A percentile compares a stretch with the other conserved stretches of the same genome.
phyloP scores from a whole-genome alignment of 2,113 vertebrate genomes.

The Oryzias javanicus region DNA sequence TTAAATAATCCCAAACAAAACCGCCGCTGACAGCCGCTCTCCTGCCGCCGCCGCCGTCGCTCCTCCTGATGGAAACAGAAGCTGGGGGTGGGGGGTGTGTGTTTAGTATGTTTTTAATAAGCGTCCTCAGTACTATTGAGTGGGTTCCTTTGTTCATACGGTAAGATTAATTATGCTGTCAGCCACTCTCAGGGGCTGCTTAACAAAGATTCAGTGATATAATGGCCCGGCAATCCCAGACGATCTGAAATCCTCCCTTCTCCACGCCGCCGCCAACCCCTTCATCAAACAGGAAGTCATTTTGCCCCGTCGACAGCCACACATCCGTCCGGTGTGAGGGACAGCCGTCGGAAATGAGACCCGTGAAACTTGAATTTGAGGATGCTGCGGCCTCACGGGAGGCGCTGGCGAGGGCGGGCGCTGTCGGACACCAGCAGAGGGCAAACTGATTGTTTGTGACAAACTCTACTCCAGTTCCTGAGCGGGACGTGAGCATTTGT shows the following conservation, averaged over 20 bases:
- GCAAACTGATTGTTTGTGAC: slow-evolving; percentile 47
- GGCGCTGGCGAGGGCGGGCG: slow-evolving; percentile 23
- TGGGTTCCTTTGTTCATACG: slow-evolving; percentile 99
- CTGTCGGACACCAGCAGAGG: slow-evolving; percentile 39
- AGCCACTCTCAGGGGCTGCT: slow-evolving; percentile 99
- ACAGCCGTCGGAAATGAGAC: slow-evolving; percentile 44
- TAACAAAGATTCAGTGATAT: slow-evolving; percentile 99
- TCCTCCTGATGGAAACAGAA: slow-evolving; percentile 57
- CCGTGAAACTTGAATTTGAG: slow-evolving; percentile 69
- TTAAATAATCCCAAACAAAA: slow-evolving; percentile 74
- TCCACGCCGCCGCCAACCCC: slow-evolving; percentile 86
- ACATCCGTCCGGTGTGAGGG: slow-evolving; percentile 9
- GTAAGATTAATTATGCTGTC: slow-evolving; percentile 99
- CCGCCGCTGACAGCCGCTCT: slow-evolving; percentile 80
- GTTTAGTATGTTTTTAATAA: slow-evolving; percentile 99
- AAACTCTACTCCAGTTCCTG: slow-evolving; percentile 32
- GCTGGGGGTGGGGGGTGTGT: slow-evolving; percentile 69
- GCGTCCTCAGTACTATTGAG: slow-evolving; percentile 99
- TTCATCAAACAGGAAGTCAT: slow-evolving; percentile 95
- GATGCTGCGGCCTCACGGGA: slow-evolving; percentile 29
- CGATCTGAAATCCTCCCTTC: slow-evolving; percentile 93
- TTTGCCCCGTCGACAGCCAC: slow-evolving; percentile 85
- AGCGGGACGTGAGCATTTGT: slow-evolving; percentile 37
- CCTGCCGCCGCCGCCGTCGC: slow-evolving; percentile 32
- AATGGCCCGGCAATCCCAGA: slow-evolving; percentile 81